These are phyloP conservation scores for Suricata suricatta DNA, from an alignment of 2,113 vertebrate species.

Conservation along the genomic window DNA sequence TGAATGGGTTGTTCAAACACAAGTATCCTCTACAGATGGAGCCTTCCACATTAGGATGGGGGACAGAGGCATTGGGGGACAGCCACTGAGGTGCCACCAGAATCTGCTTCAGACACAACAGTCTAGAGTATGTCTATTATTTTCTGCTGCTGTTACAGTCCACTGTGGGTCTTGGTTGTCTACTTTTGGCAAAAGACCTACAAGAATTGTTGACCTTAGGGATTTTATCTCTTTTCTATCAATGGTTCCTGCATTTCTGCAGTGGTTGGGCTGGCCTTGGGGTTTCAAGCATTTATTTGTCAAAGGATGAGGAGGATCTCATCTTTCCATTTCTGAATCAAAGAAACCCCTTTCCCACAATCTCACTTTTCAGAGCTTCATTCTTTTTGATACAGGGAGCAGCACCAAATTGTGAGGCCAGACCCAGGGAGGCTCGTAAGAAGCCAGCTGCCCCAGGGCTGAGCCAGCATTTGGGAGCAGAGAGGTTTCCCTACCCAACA, in stretches of 20 bases:
- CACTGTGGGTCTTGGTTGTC: neutral
- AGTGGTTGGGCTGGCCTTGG: neutral
- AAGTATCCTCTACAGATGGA: neutral
- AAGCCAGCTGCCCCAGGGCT: neutral
- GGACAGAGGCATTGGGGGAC: neutral
- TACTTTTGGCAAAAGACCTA: neutral
- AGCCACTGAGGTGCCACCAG: too few relatives aligned
- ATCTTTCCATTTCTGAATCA: neutral
- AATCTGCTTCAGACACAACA: neutral
- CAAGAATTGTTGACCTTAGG: neutral
- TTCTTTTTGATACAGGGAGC: neutral
- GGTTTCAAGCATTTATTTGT: neutral
- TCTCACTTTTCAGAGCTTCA: neutral
- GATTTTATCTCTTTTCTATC: neutral
- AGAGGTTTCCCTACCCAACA: too few relatives aligned
- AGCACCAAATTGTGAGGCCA: neutral
- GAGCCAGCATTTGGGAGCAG: neutral
- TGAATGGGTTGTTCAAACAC: neutral
- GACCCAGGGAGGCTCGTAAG: neutral
- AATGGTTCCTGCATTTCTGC: neutral
- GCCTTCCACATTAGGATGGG: accelerated
- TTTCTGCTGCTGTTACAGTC: too few relatives aligned
- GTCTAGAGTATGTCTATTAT: neutral
- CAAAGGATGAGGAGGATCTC: neutral
- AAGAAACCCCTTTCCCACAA: neutral